Conservation (phyloP, 2,797 vertebrate genomes). For the Enteromius trimaculatus region DNA sequence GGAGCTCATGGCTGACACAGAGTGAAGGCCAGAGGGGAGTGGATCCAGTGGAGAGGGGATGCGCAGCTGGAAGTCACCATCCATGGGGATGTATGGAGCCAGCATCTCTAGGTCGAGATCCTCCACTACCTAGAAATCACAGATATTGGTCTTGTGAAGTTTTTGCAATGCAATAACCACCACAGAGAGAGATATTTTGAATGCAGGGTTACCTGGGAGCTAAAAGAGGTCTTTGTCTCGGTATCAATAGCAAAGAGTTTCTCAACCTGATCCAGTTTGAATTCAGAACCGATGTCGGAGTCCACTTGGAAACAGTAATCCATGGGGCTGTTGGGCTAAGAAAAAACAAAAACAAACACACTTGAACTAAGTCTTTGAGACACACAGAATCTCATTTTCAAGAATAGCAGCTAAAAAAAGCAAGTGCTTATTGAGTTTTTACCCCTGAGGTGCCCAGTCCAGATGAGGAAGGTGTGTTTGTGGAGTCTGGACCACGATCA, state of each 20-base stretch:
- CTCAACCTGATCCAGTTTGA: conserved; percentile 95
- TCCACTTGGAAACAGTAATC: conserved; percentile 79
- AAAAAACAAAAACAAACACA: conserved; percentile 8
- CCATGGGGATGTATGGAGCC: conserved; percentile 98
- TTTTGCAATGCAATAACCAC: neutral
- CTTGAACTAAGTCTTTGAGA: neutral
- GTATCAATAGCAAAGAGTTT: conserved; percentile 96
- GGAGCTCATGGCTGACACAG: conserved; percentile 53
- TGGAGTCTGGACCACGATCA: conserved; percentile 69
- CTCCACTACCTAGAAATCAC: conserved; percentile 80
- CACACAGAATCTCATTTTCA: neutral
- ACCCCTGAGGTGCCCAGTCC: conserved; percentile 85
- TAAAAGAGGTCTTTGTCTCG: conserved; percentile 90
- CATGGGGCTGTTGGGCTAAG: conserved; percentile 82
- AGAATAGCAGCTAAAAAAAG: neutral
- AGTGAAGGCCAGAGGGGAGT: conserved; percentile 33
- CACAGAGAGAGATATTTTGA: neutral
- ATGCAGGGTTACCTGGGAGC: conserved; percentile 81
- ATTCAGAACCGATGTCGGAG: conserved; percentile 89
- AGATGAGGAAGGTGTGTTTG: conserved; percentile 75
- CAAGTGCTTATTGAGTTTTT: conserved; percentile 26
- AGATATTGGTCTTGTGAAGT: neutral
- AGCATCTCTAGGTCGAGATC: conserved; percentile 95
- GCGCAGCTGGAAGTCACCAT: conserved; percentile 97
- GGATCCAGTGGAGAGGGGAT: conserved; percentile 78